Conservation (phyloP, 1,140 invertebrate species). For the Ooceraea biroi region DNA sequence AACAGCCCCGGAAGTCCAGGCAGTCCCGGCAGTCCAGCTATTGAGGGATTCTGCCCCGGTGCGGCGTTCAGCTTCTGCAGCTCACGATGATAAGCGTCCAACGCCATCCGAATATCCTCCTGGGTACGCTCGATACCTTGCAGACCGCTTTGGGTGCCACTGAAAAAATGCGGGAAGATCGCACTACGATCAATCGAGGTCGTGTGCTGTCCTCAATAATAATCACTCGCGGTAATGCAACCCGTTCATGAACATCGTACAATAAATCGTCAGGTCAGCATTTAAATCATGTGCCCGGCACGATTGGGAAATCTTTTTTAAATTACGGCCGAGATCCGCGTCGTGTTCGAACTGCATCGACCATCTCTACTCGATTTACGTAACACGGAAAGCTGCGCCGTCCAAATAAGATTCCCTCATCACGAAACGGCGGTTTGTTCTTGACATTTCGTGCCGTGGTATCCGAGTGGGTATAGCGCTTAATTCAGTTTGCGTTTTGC, state of each 20-base stretch:
- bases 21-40: slow-evolving; percentile 86
- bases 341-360: slow-evolving; percentile 3
- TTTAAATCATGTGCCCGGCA: not conserved
- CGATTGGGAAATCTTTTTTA: slow-evolving; percentile 10
- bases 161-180: slow-evolving; percentile 94
- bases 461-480: not conserved
- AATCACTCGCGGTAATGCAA: slow-evolving; percentile 72
- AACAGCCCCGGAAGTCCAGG: slow-evolving; percentile 89
- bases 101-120: slow-evolving; percentile 95
- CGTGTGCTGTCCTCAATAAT: slow-evolving; percentile 88
- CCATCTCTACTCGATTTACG: slow-evolving; percentile 4
- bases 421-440: slow-evolving; percentile 19
- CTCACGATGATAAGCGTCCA: slow-evolving; percentile 97
- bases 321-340: not conserved
- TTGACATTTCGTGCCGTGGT: slow-evolving; percentile 26
- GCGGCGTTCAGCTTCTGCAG: slow-evolving; percentile 93
- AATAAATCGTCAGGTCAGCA: not conserved
- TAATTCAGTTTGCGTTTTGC: slow-evolving; percentile 17
- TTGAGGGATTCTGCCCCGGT: slow-evolving; percentile 87
- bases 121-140: slow-evolving; percentile 91
- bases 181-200: slow-evolving; percentile 86
- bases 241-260: not conserved
- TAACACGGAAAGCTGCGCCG: slow-evolving; percentile 4
- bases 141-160: slow-evolving; percentile 86
- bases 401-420: slow-evolving; percentile 23